Base-by-base conservation (phyloP, 2,888 invertebrate genomes). In the Nymphalis polychloros region DNA sequence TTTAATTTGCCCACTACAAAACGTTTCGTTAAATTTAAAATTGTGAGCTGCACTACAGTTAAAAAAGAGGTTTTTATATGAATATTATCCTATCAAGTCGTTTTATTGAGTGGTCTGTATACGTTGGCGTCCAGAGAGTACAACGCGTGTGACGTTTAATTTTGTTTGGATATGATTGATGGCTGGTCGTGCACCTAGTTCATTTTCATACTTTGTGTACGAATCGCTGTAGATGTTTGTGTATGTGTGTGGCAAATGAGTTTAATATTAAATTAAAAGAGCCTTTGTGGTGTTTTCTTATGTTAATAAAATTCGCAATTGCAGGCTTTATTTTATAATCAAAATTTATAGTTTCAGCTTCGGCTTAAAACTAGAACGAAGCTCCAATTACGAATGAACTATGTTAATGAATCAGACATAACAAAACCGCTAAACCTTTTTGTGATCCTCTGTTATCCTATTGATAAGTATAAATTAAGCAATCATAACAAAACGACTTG, bases 141-240 rank as follows among this genome's bases (percentile, higher is more conserved):
- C 81, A 83, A 82, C 86, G 86, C 87, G 86, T 87, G 84, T 91
- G 92, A 90, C 91, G 88, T 90, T 91, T 91, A 90, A 92, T 91
- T 92, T 91, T 88, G 90, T 90, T 85, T 84, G 85, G 83, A 82
- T 80, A 91, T 92, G 92, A 92, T 92, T 90, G 91, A 92, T 92
- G 86, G 82, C 78, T 76, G 57, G 57, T 63, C 69, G 69, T 69
- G 72, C 76, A 82, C 79, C 80, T 81, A 79, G 81, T 84, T 83
- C 88, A 86, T 88, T 87, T 89, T 88, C 87, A 87, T 89, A 88
- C 85, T 84, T 84, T 84, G 84, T 80, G 75, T 73, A 71, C 74
- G 70, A 77, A 79, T 75, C 79, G 77, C 76, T 75, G 76, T 75
- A 73, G 16, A 27, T 27, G 53, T 53, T 27, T 10, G 10, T 10